phyloP scores from a whole-genome alignment of 2,888 invertebrate genomes.

The Malthinus seriepunctatus region DNA sequence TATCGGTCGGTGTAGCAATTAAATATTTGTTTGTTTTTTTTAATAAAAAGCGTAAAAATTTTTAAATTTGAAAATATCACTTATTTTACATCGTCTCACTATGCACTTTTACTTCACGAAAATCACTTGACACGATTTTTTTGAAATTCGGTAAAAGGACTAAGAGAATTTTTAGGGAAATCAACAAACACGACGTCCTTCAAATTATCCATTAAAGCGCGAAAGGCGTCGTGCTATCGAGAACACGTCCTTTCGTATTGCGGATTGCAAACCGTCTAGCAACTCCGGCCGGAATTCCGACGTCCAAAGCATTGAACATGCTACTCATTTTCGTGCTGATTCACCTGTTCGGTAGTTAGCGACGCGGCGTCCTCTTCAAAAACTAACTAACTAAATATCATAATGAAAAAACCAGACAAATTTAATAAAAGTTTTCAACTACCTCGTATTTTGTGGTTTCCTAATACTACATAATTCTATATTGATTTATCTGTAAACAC shows the following conservation, averaged over 20 bases:
- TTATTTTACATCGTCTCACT: background rate
- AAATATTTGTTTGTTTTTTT: background rate
- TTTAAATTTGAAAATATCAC: constrained; percentile 1
- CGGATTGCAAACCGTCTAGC: constrained; percentile 51
- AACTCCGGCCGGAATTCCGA: constrained; percentile 43
- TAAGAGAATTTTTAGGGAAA: background rate
- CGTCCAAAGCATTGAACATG: constrained; percentile 48
- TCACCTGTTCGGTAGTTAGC: constrained; percentile 64
- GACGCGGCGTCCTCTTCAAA: constrained; percentile 56
- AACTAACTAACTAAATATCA: constrained; percentile 5
- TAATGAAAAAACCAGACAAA: no score
- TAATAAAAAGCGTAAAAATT: background rate
- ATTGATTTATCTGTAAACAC: no score
- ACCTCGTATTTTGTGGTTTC: no score
- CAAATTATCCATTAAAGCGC: constrained; percentile 15
- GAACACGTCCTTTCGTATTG: constrained; percentile 26
- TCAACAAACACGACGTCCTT: background rate
- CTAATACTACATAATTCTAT: no score
- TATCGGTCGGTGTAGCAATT: constrained; percentile 4
- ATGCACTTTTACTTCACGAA: background rate
- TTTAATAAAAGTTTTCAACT: no score
- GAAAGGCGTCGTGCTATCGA: constrained; percentile 51
- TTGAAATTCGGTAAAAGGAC: background rate
- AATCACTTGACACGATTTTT: background rate
- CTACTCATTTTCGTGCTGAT: constrained; percentile 61